These are phyloP conservation scores for Microctonus aethiopoides DNA, from an alignment of 2,888 invertebrate genomes.

Conservation along the genomic window DNA sequence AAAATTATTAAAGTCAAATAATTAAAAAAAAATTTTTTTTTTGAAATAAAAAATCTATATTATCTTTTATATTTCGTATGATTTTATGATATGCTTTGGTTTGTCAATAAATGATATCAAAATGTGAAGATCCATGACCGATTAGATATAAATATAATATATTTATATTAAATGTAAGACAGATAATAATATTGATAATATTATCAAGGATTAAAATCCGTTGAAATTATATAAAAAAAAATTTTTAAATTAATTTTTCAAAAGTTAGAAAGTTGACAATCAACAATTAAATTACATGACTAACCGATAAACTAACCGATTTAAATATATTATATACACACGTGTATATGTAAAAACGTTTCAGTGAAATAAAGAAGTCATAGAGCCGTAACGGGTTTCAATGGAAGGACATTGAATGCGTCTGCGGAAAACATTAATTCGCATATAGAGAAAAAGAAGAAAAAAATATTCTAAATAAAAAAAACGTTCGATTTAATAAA, in stretches of 20 bases:
- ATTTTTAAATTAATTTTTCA: neutral
- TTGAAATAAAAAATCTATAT: neutral
- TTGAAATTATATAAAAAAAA: neutral
- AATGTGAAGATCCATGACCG: neutral
- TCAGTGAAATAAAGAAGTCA: neutral
- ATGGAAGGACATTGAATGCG: constrained; percentile 24
- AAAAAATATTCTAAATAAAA: constrained; percentile 13
- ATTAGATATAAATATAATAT: neutral
- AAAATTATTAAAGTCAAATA: neutral
- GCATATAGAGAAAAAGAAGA: constrained; percentile 20
- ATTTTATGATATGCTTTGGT: neutral
- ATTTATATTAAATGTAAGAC: neutral
- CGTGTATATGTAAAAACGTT: neutral
- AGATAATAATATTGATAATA: neutral
- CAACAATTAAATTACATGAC: neutral
- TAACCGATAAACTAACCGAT: neutral
- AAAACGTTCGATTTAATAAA: neutral
- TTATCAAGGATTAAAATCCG: neutral
- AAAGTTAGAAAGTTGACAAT: neutral
- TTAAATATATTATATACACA: no score
- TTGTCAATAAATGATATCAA: neutral
- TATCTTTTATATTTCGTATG: neutral
- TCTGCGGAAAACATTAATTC: constrained; percentile 20
- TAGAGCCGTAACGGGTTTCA: constrained; percentile 24
- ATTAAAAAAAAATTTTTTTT: neutral